Conservation (phyloP, 2,113 vertebrate species). For the Podarcis cretensis region DNA sequence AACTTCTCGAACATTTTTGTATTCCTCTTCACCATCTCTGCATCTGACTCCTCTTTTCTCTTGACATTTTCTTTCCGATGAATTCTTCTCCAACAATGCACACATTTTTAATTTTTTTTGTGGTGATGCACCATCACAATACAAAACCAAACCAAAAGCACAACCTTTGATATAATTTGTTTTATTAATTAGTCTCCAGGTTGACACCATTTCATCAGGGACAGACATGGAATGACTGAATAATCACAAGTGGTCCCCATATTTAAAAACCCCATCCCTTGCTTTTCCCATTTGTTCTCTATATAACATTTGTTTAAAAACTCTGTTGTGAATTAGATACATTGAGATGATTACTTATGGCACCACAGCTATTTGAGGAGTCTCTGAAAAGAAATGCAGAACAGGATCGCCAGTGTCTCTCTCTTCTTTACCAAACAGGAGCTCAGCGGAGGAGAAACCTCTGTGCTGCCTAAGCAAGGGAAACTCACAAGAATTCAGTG, state of each 20-base stretch:
- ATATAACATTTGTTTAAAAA: not conserved
- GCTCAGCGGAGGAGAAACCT: not conserved
- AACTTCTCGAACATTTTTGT: not conserved
- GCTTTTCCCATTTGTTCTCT: not conserved
- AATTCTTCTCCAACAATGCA: no score
- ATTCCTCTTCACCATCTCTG: not conserved
- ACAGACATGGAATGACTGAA: slow-evolving; percentile 32
- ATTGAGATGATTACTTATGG: not conserved
- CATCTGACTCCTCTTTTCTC: no score
- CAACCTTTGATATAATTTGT: not conserved
- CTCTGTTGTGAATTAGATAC: not conserved
- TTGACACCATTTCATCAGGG: slow-evolving; percentile 32
- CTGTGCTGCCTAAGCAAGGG: not conserved
- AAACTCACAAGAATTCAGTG: not conserved
- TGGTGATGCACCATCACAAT: not conserved
- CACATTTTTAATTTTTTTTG: not conserved
- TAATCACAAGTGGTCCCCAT: slow-evolving; percentile 14
- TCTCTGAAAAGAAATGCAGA: not conserved
- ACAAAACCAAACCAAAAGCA: not conserved
- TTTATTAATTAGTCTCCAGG: slow-evolving; percentile 34
- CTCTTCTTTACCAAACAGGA: not conserved
- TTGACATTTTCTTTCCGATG: not conserved
- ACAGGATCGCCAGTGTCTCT: not conserved
- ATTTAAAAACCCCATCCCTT: slow-evolving; percentile 3
- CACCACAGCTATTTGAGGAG: not conserved